Evolutionary conservation across 2,113 vertebrate genomes (phyloP).

Genomic region (Antigone vipio): DNA sequence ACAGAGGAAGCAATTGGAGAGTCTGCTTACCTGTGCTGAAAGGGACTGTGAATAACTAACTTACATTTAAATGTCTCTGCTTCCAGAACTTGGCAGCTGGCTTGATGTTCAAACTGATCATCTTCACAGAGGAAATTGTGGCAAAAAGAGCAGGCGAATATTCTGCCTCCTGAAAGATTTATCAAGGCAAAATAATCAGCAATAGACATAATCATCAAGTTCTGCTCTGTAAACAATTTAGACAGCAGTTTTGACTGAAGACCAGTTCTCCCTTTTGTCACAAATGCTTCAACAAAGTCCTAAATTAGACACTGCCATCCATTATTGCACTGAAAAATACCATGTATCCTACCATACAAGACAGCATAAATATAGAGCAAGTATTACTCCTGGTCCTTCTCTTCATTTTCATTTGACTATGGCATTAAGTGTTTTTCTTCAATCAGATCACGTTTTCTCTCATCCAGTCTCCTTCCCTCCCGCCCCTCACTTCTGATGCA

Average conservation of each 20-base stretch:
- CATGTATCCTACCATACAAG: neutral
- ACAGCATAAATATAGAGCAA: neutral
- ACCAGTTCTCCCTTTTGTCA: neutral
- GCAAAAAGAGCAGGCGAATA: slow-evolving; percentile 97
- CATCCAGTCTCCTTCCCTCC: neutral
- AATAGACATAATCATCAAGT: neutral
- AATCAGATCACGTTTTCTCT: neutral
- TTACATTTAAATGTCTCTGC: slow-evolving; percentile 98
- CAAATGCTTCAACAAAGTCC: neutral
- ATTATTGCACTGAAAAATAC: neutral
- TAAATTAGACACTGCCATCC: neutral
- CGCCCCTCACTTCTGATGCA: neutral
- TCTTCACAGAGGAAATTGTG: slow-evolving; percentile 97
- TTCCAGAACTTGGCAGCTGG: slow-evolving; percentile 96
- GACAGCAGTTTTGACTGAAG: neutral
- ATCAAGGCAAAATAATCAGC: slow-evolving; percentile 23
- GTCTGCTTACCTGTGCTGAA: neutral
- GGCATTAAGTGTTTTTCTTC: neutral
- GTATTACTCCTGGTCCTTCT: neutral
- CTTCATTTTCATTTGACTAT: neutral
- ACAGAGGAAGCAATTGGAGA: neutral
- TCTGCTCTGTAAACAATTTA: neutral
- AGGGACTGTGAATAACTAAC: slow-evolving; percentile 40
- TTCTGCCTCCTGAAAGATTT: slow-evolving; percentile 85
- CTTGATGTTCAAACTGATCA: slow-evolving; percentile 99